These are phyloP conservation scores for Carettochelys insculpta DNA, from an alignment of 2,113 vertebrate genomes.

Conservation along the genomic window DNA sequence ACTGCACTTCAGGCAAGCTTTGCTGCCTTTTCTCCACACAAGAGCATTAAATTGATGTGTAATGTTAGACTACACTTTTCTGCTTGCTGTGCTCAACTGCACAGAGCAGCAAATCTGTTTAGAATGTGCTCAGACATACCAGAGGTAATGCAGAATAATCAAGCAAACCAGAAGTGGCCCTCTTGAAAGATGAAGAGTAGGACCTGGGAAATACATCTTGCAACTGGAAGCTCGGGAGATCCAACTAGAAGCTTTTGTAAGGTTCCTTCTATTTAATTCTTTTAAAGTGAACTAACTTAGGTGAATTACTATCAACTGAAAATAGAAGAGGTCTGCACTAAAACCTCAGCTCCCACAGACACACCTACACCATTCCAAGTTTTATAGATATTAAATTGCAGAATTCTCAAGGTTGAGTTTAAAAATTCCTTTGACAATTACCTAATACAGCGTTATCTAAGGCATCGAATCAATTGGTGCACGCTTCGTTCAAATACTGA, in stretches of 20 bases:
- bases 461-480: neutral
- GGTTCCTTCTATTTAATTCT: neutral
- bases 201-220: neutral
- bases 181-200: neutral
- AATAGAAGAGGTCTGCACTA: neutral
- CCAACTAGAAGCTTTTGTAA: neutral
- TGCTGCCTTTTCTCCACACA: neutral
- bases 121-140: fast-evolving
- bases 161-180: neutral
- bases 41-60: neutral
- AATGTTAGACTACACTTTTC: no score
- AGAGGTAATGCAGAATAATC: neutral
- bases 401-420: neutral
- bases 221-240: neutral
- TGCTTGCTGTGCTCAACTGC: neutral
- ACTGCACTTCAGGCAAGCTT: neutral
- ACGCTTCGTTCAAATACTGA: neutral
- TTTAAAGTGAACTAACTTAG: neutral
- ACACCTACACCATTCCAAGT: neutral
- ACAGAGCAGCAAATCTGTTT: neutral
- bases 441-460: neutral
- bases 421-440: neutral
- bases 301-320: conserved; percentile 41
- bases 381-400: neutral
- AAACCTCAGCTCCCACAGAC: neutral